Base-by-base conservation (phyloP, 1,140 invertebrate genomes). In the Rhyzopertha dominica region DNA sequence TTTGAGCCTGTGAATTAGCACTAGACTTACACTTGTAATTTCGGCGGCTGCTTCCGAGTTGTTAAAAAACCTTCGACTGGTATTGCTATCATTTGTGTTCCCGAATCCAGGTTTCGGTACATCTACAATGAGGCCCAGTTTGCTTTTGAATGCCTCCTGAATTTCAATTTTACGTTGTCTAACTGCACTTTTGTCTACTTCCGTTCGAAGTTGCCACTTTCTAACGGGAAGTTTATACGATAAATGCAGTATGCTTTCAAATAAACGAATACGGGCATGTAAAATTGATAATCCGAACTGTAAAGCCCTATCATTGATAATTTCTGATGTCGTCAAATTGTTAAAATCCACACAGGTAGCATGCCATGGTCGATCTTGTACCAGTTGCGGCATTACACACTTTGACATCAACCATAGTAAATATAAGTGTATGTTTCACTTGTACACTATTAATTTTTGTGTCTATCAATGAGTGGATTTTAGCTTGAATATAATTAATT, bases 401-500 rank as follows among this genome's bases (percentile, higher is more conserved):
- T 44, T 69, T 70, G 4, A 54, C 65, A 36, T 69, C 65, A 2
- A 67, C 49, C 67, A 68, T 70, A 4, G 61, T 66, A 20, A 66
- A 54, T 32, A 57, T 4, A 39, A 67, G 42, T 28, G 44, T 45
- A 49, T 61, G 56, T 43, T 49, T 59, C 7, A 56, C 42, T 12
- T 12, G 8, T 4, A 49, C 22, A 16, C 38, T 32, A 19, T 36
- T n/a, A n/a, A 51, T 16, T 32, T 18, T 29, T 4, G 24, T 29
- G 9, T 13, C 13, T 22, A 5, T 2, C 9, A 51, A 31, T 16
- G 10, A 17, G 3, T 35, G 35, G 18, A 46, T 30, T 43, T 51
- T 20, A 35, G 28, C 30, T 5, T 61, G 42, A 9, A 37, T 18
- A 34, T 47, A 43, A 4, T 34, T 43, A 9, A 59, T 60, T 49